A percentile compares a stretch with the other conserved stretches of the same genome.
These are phyloP conservation scores for Elaphurus davidianus DNA, from an alignment of 2,113 vertebrate species.

Conservation along the genomic window DNA sequence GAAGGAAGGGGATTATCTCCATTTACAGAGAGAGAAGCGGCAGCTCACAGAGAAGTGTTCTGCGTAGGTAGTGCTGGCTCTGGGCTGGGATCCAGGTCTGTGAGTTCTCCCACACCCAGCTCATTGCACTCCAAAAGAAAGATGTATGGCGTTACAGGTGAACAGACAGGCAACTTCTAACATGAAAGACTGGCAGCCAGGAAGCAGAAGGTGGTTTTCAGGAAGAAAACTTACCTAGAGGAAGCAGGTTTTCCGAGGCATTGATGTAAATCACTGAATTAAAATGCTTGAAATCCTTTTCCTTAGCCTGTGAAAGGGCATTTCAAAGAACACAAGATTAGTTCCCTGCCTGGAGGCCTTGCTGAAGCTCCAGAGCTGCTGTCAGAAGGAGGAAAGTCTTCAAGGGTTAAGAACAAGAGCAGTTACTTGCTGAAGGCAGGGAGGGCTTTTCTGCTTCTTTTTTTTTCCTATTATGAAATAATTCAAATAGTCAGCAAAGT, in stretches of 20 bases:
- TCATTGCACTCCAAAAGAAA: neutral
- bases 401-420: neutral
- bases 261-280: conserved; percentile 85
- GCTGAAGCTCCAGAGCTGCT: neutral
- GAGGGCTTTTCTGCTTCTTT: neutral
- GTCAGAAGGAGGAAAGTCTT: neutral
- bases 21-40: neutral
- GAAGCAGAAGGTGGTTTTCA: neutral
- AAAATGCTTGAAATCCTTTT: conserved; percentile 86
- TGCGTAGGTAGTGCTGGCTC: neutral
- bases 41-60: neutral
- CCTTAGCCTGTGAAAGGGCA: conserved; percentile 80
- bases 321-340: conserved; percentile 32
- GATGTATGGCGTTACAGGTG: neutral
- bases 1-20: neutral
- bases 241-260: conserved; percentile 87
- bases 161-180: neutral
- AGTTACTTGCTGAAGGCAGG: neutral
- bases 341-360: neutral
- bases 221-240: conserved; percentile 81
- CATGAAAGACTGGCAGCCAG: neutral
- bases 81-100: neutral
- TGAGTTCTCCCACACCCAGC: neutral
- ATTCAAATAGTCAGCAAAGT: neutral
- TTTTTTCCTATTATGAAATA: neutral